Percentiles rank a stretch among this genome's conserved stretches.
Conservation (phyloP, 2,888 invertebrate species). For the Epirrhoe tristata region DNA sequence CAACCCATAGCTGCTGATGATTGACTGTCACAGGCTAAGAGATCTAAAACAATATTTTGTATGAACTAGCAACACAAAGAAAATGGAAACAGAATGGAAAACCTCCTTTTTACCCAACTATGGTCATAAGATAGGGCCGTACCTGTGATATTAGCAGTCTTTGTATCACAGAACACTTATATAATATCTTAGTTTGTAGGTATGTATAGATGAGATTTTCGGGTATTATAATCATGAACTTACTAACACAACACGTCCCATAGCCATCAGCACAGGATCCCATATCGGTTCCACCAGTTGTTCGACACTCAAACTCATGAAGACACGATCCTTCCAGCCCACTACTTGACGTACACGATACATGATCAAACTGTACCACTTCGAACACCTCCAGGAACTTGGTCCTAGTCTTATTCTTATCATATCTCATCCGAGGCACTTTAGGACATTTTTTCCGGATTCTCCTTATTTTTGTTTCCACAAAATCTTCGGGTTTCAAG, state of each 20-base stretch:
- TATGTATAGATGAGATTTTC: neutral
- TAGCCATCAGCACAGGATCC: conserved; percentile 90
- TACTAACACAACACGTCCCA: conserved; percentile 91
- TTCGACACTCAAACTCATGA: conserved; percentile 87
- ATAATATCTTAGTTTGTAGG: no score
- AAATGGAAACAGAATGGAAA: no score
- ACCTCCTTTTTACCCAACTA: no score
- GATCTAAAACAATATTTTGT: conserved; percentile 75
- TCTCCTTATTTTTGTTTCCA: conserved; percentile 51
- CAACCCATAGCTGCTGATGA: conserved; percentile 87
- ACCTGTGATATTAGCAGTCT: neutral
- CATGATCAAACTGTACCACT: conserved; percentile 89
- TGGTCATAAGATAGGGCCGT: no score
- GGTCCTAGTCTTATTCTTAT: conserved; percentile 43
- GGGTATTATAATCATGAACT: conserved; percentile 63
- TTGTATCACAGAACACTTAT: no score
- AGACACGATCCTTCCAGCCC: conserved; percentile 90
- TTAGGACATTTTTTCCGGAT: conserved; percentile 55
- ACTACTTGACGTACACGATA: conserved; percentile 83
- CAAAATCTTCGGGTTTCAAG: conserved; percentile 3
- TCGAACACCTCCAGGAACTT: conserved; percentile 89
- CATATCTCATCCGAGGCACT: conserved; percentile 28
- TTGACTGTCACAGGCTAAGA: conserved; percentile 87
- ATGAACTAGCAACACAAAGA: no score
- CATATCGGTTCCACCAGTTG: conserved; percentile 86